Conservation (phyloP, 2,797 vertebrate genomes). For the Myripristis murdjan region DNA sequence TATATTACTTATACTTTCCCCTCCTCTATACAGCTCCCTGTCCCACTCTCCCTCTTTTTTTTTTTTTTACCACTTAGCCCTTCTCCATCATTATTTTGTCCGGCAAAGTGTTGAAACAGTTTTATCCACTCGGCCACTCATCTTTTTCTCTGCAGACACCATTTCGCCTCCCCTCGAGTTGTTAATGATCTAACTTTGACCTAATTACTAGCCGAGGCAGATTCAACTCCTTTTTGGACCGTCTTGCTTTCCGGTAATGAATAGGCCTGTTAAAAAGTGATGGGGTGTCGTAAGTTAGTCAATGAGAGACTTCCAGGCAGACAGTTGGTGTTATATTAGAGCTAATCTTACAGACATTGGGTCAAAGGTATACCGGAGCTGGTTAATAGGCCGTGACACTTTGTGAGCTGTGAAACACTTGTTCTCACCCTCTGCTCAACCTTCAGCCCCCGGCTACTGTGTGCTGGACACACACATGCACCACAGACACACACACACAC, state of each 20-base stretch:
- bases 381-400: constrained; percentile 65
- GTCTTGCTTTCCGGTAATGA: constrained; percentile 9
- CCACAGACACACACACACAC: too few species aligned
- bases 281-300: constrained; percentile 56
- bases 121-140: not conserved
- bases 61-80: not conserved
- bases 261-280: constrained; percentile 72
- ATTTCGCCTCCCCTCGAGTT: not conserved
- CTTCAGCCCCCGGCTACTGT: constrained; percentile 69
- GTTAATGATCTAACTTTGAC: not conserved
- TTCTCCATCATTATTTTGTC: not conserved
- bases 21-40: not conserved
- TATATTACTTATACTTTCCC: not conserved
- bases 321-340: constrained; percentile 80
- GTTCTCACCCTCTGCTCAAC: constrained; percentile 59
- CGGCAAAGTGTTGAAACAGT: not conserved
- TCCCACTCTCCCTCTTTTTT: not conserved
- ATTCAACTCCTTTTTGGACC: constrained; percentile 8
- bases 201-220: constrained; percentile 7
- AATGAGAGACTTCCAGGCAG: constrained; percentile 70
- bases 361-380: constrained; percentile 71
- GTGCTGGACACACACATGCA: constrained; percentile 19
- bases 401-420: constrained; percentile 61
- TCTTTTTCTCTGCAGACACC: too few species aligned
- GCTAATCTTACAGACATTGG: constrained; percentile 77